Base-by-base conservation (phyloP, 1,140 invertebrate species). In the Brachionus manjavacas region DNA sequence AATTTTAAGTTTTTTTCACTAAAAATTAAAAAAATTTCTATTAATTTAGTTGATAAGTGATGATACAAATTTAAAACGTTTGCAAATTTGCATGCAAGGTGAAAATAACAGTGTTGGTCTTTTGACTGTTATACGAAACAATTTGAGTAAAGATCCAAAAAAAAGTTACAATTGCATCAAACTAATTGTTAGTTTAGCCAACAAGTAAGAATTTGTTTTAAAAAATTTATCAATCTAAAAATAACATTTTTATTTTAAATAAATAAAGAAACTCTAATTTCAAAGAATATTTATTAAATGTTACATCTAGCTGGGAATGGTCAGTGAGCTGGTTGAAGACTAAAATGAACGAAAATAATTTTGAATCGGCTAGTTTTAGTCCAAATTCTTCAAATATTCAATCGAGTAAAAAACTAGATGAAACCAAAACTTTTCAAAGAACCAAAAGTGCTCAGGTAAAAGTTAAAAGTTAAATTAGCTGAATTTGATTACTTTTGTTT, bases 271-370 rank as follows among this genome's bases (percentile, higher is more conserved):
- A 85, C 64, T 28, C 60, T 14, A 23, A 83, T 39, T 86, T 85
- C n/a, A 90, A 91, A 85, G 89, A 91, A 12, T 90, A 90, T 85
- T 87, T 91, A 3, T 87, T 91, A 6, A 87, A 89, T 64, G 89
- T 88, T n/a, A 87, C 89, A 41, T 86, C 87, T 70, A 89, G 88
- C 84, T 91, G 91, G 91, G 89, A 91, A 85, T 91, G 90, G 90
- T 89, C 90, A 55, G 90, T 91, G 49, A 89, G 90, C 83, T 91
- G 91, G 91, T 88, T 91, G 1, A 89, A 89, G 85, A 89, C 88
- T 83, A 90, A 89, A 88, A 88, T 89, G 83, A 64, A 76, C 76
- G 28, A 31, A 43, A 41, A 14, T n/a, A 64, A 55, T 64, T 46
- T 35, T 35, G 25, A 79, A 35, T 39, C 39, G 25, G 39, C 4